Conservation (phyloP, 2,888 invertebrate species). For the Xylophagus ater region DNA sequence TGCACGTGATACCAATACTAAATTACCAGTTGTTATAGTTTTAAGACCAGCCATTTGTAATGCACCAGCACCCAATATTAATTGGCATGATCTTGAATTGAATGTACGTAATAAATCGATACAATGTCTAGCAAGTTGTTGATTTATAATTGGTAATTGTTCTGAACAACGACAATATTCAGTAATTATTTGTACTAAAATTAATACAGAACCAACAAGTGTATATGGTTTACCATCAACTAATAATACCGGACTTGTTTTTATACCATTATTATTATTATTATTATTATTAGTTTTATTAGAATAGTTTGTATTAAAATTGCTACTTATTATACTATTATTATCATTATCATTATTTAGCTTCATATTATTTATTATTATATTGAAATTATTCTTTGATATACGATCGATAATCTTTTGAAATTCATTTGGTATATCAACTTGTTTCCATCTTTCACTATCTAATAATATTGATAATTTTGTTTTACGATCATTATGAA, state of each 20-base stretch:
- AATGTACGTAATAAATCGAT: constrained; percentile 81
- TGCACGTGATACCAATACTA: constrained; percentile 76
- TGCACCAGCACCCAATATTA: constrained; percentile 94
- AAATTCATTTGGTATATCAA: constrained; percentile 81
- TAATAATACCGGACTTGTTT: constrained; percentile 46
- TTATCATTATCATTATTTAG: no score
- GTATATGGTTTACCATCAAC: constrained; percentile 63
- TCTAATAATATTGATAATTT: constrained; percentile 78
- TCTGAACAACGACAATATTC: constrained; percentile 81
- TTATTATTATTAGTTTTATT: no score
- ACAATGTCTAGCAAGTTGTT: constrained; percentile 70
- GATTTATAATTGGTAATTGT: constrained; percentile 66
- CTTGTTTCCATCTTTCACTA: constrained; percentile 86
- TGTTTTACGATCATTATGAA: constrained; percentile 78
- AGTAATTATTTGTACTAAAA: constrained; percentile 78
- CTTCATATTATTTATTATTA: constrained; percentile 5
- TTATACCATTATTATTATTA: constrained; percentile 24
- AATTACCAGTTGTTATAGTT: constrained; percentile 88
- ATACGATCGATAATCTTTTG: constrained; percentile 73
- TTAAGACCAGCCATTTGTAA: constrained; percentile 87
- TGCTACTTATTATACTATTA: no score
- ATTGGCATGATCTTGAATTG: constrained; percentile 81
- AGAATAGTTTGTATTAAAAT: no score
- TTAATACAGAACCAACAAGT: constrained; percentile 70
- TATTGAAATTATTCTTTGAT: constrained; percentile 38